Conservation (phyloP, 2,113 vertebrate species). For the Cepphus grylle region DNA sequence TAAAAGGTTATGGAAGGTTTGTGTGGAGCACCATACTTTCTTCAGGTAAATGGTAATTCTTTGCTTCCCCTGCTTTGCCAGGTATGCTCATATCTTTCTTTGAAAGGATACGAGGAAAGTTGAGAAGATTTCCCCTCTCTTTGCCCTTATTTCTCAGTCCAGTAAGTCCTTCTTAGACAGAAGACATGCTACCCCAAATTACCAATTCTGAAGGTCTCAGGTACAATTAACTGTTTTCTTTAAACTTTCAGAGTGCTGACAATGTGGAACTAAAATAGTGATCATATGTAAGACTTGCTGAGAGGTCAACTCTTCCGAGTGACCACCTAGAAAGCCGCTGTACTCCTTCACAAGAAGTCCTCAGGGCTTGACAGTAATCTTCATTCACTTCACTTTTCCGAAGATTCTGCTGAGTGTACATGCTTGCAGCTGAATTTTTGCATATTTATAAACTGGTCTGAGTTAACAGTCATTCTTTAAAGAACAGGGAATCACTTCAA, state of each 20-base stretch:
- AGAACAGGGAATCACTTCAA: background rate
- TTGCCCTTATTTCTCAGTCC: background rate
- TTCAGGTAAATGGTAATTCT: conserved; percentile 83
- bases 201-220: background rate
- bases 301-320: background rate
- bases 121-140: background rate
- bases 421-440: background rate
- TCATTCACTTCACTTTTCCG: background rate
- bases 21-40: conserved; percentile 98
- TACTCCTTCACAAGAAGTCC: background rate
- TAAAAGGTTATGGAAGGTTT: conserved; percentile 97
- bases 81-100: background rate
- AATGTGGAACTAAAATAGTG: background rate
- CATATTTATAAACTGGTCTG: background rate
- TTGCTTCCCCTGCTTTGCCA: background rate
- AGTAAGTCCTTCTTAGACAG: background rate
- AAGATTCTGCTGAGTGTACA: background rate
- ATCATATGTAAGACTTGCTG: background rate
- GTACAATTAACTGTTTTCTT: background rate
- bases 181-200: background rate
- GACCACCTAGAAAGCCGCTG: background rate
- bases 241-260: background rate
- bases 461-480: background rate
- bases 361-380: background rate
- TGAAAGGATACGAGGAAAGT: background rate